Conservation (phyloP, 2,888 invertebrate genomes). For the Drosophila nr. perissopoda region DNA sequence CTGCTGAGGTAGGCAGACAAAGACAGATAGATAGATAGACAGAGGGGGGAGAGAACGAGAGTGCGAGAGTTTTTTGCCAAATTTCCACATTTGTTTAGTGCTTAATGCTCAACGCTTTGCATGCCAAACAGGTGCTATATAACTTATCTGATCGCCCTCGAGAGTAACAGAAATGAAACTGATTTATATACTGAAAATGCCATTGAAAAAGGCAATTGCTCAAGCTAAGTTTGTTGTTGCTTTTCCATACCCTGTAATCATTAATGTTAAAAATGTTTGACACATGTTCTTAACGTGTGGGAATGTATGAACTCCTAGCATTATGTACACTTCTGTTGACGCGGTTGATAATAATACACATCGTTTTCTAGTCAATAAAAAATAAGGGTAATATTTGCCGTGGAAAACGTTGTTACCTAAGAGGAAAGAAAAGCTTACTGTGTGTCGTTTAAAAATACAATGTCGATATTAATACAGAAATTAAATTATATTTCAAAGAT, state of each 20-base stretch:
- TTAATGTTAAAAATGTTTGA: background rate
- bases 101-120: conserved; percentile 68
- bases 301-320: background rate
- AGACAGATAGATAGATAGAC: background rate
- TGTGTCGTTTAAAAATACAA: background rate
- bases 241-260: conserved; percentile 8
- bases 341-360: background rate
- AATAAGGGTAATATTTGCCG: background rate
- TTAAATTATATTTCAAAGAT: background rate
- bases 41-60: background rate
- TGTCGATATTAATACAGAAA: background rate
- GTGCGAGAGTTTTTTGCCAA: conserved; percentile 33
- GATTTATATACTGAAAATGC: conserved; percentile 68
- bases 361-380: background rate
- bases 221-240: conserved; percentile 36
- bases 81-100: conserved; percentile 72
- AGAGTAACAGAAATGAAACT: conserved; percentile 50
- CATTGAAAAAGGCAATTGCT: conserved; percentile 40
- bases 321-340: background rate
- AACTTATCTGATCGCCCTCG: conserved; percentile 68
- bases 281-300: background rate
- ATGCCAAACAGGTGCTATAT: conserved; percentile 75
- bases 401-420: background rate
- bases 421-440: background rate
- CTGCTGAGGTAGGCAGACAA: conserved; percentile 4